Base-by-base conservation (phyloP, 2,113 vertebrate genomes). In the Salminus brasiliensis region DNA sequence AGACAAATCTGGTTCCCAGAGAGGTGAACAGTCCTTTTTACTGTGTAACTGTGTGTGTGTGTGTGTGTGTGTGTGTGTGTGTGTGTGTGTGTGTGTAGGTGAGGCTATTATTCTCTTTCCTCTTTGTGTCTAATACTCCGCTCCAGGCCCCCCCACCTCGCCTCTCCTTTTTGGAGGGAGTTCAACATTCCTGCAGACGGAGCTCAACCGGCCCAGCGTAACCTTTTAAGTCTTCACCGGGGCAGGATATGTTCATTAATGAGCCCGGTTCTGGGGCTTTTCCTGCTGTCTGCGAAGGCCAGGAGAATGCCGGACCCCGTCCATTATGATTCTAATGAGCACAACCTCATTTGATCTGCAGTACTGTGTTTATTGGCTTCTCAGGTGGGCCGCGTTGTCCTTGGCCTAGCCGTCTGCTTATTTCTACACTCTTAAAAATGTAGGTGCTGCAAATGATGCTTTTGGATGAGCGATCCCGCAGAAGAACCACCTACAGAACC, bases 141-240 rank as follows among this genome's bases (percentile, higher is more conserved):
- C 18, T 80, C 77, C 69, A 36, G 34, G 4, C 30, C 34, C 25
- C 30, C 47, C 30, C 47, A 67, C 39, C 60, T 7, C 43, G 36
- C 29, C 45, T 78, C 13, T 57, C 75, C 43, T 63, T 79, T 21
- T 81, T 63, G 67, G 66, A 83, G 32, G 21, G 60, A 39, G 23
- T 55, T 74, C 72, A 78, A 59, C 73, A 59, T 76, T 77, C 80
- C 69, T 69, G 39, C 65, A 10, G 55, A 60, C 15, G 16, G 52
- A 76, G 78, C 72, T 72, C 36, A 55, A 53, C 43, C 29, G n/a
- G 43, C 67, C 60, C 72, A 39, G 5, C 43, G 21, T 63, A 77
- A 69, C 77, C 69, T 66, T 72, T 73, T 53, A 36, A 77, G 74
- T 62, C 74, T 72, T n/a, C 45, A 36, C 66, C 30, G 53, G 39